Conservation (phyloP, 2,888 invertebrate genomes). For the Sesia apiformis region DNA sequence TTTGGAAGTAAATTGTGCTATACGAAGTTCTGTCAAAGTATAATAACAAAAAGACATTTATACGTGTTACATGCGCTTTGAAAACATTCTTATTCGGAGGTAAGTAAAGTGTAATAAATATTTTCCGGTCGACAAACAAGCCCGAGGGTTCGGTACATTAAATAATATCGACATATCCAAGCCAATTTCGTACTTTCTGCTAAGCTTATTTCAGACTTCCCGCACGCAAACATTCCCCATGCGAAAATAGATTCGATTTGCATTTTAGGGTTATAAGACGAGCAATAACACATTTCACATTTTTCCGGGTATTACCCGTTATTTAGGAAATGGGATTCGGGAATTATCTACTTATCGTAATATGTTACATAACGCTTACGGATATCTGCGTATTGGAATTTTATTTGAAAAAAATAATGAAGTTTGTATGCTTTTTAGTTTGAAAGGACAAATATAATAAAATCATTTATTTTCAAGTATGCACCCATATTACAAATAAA, state of each 20-base stretch:
- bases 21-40: too few relatives aligned
- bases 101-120: conserved; percentile 51
- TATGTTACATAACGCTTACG: too few relatives aligned
- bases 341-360: neutral
- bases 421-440: too few relatives aligned
- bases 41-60: neutral
- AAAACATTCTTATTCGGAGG: neutral
- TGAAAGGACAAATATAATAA: too few relatives aligned
- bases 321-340: conserved; percentile 14
- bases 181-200: conserved; percentile 61
- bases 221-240: conserved; percentile 53
- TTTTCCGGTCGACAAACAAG: conserved; percentile 60
- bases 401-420: too few relatives aligned
- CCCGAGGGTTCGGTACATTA: conserved; percentile 54
- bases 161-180: conserved; percentile 66
- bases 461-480: too few relatives aligned
- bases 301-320: conserved; percentile 17
- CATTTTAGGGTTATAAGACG: conserved; percentile 50
- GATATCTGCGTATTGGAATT: too few relatives aligned
- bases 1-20: too few relatives aligned
- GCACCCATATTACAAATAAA: too few relatives aligned
- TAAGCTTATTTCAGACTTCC: conserved; percentile 60
- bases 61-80: neutral
- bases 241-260: conserved; percentile 57
- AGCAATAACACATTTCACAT: conserved; percentile 38